Evolutionary conservation across 2,113 vertebrate genomes (phyloP), one percentile per base, ranked within the genome.

Genomic region (Noctilio leporinus): DNA sequence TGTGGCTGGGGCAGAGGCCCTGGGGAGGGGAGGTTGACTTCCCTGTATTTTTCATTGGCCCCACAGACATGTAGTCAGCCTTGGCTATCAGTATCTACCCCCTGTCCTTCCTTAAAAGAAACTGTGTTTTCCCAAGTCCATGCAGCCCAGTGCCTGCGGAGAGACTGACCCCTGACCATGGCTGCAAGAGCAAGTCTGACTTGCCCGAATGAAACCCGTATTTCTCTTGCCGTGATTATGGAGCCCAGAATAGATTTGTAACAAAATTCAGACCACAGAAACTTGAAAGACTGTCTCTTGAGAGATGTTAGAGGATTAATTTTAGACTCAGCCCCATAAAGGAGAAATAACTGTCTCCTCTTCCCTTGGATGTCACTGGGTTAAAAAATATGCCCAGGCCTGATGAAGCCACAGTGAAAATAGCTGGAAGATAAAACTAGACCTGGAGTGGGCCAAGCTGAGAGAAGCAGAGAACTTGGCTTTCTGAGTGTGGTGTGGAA

Each of bases 61-160:
- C 22, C 76, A 7, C 4, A 26, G 73, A 84, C 84, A 30, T 19
- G 19, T 24, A 83, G 33, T 55, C 15, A 40, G 4, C 24, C 22
- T 3, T 57, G 30, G 10, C 22, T 51, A 35, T n/a, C 28, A 45
- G 15, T 4, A 76, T 40, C 33, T 9, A 49, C 28, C 10, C 3
- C 12, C 0, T 40, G 5, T 62, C n/a, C 55, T 69, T 72, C 33
- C 5, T 49, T 55, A 43, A 76, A 62, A 38, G 22, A 76, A 76
- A 70, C 19, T 38, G 15, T 26, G 1, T 24, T 88, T 76, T 87
- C 35, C 22, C 1, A 17, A 38, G 0, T 62, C 59, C 2, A 1
- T 24, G 3, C 7, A 49, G 10, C 40, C 24, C 0, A 5, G 6
- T 20, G 4, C 35, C 7, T 57, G 35, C 0, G 35, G 57, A 35